A percentile compares a stretch with the other conserved stretches of the same genome.
These are phyloP conservation scores for Metaphire vulgaris DNA, from an alignment of 1,140 invertebrate species.

Conservation along the genomic window DNA sequence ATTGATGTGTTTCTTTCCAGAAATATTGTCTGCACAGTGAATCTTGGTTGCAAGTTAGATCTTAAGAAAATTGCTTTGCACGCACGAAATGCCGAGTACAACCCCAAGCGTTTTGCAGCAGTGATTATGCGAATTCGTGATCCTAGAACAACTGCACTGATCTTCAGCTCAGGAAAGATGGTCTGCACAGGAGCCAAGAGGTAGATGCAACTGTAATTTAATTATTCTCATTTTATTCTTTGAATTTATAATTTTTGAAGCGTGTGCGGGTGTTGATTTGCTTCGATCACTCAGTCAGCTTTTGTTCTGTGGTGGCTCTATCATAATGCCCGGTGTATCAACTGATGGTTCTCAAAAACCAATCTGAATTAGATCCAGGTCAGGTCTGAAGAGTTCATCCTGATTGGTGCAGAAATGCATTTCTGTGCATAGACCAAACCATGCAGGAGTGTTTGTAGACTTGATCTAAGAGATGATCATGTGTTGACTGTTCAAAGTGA, in stretches of 20 bases:
- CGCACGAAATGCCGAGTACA: conserved; percentile 99
- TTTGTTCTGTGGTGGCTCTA: not conserved
- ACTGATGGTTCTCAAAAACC: not conserved
- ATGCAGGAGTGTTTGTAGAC: no score
- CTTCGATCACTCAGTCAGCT: not conserved
- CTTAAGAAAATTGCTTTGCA: conserved; percentile 86
- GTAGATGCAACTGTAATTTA: no score
- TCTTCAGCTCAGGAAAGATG: conserved; percentile 99
- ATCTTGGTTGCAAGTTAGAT: conserved; percentile 70
- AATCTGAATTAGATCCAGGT: not conserved
- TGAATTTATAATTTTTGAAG: not conserved
- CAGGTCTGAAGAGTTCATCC: no score
- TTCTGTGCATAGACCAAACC: no score
- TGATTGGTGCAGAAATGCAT: no score
- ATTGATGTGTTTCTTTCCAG: conserved; percentile 53
- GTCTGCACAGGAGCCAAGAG: conserved; percentile 99
- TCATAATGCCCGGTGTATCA: not conserved
- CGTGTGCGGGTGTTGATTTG: not conserved
- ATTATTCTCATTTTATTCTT: no score
- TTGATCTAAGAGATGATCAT: no score
- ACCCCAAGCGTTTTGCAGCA: conserved; percentile 98
- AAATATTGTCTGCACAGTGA: conserved; percentile 89
- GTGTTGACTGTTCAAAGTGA: no score
- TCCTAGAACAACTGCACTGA: conserved; percentile 94
- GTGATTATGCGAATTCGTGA: conserved; percentile 99